Evolutionary conservation across 2,113 vertebrate genomes (phyloP), one percentile per base, ranked within the genome.

Genomic region (Rousettus leschenaultii): DNA sequence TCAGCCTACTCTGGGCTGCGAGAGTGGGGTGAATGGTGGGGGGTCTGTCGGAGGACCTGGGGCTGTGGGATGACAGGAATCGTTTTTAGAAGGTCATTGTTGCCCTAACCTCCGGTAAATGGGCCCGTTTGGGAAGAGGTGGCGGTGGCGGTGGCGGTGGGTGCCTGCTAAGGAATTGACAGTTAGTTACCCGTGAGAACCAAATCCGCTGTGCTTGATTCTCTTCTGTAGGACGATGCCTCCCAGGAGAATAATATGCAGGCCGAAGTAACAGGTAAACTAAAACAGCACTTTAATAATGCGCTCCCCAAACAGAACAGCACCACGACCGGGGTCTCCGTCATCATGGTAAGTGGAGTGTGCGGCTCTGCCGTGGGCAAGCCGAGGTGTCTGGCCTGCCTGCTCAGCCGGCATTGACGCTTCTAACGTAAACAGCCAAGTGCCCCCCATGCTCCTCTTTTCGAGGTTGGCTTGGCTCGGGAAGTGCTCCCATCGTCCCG

Each of bases 261-360:
- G 98, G 99, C 98, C 92, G 99, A 99, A 98, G 99, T 99, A 94
- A 99, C 99, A 98, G 99, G 99, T 99, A 99, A 99, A 99, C 99
- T 99, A 96, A 99, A 99, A 98, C 99, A 99, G 98, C 99, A 99
- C 99, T 99, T 99, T 98, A 99, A 99, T 97, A 99, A 99, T 88
- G 98, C 99, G 33, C 97, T 98, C 55, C 98, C 99, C 95, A 99
- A 99, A 98, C 99, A 99, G 98, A 99, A 96, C 98, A 99, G 97
- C 98, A 99, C 99, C 87, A 97, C 98, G 26, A 99, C 99, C 11
- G 99, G 99, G 55, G 99, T 99, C 97, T 99, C 99, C 2, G 99
- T 99, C 70, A 99, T 99, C 98, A 99, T 99, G 99, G 99, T 99
- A 98, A 99, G 99, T 97, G 80, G 96, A 51, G 73, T 0, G n/a